Evolutionary conservation across 2,113 vertebrate species (phyloP), one percentile per base, ranked within the genome.

Genomic region (Dinomys branickii): DNA sequence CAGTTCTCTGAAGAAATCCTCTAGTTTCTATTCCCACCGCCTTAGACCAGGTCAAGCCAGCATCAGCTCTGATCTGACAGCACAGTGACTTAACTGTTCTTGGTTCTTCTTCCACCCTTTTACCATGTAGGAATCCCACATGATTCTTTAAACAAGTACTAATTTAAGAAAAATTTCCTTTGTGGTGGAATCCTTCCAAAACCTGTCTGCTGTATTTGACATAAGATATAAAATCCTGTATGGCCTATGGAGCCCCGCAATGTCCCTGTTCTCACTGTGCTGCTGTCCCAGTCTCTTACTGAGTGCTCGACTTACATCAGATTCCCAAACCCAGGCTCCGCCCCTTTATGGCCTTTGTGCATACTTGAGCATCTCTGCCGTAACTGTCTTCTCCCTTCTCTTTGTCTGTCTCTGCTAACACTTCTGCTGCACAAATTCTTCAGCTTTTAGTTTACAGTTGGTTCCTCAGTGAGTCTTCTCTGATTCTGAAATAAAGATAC

Each of bases 401-500:
- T 91, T 9, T 50, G 38, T 69, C 35, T 90, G 8, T n/a, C 41
- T 50, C 24, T 28, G 7, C 11, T 75, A 75, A 75, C 28, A 47
- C 41, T 75, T 47, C 33, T 30, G 13, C 7, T 90, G 7, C 78
- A 54, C 35, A 22, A 71, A 41, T 85, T 54, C 47, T 56, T 61
- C 11, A 67, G 5, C 11, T n/a, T 12, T 50, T 50, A 67, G 24
- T 58, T 93, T 58, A 35, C 38, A 86, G 30, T 77, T 88, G 26
- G 13, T 83, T 88, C 26, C 52, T 44, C 19, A 8, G 59, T 52
- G 67, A 52, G 33, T 54, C 41, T 85, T 77, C 17, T 10, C 44
- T 85, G 44, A 96, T 69, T 92, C 38, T 58, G 82, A 69, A 73
- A 88, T 77, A 88, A 44, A 91, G 77, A 41, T 24, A 50, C 50